Base-by-base conservation (phyloP, 2,113 vertebrate species). In the Hoplias malabaricus region DNA sequence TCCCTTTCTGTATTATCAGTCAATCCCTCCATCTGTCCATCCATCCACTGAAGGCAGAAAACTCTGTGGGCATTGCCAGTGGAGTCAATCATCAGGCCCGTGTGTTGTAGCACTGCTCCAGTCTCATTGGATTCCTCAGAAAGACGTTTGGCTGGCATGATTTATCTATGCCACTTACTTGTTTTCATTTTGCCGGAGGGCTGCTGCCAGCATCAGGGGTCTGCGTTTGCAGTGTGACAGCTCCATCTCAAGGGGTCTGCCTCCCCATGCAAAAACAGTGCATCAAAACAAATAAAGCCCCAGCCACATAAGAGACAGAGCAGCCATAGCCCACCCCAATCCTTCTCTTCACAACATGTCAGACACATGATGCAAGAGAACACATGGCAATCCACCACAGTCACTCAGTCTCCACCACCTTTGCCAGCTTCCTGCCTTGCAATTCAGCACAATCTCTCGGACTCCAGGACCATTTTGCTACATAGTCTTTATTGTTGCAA, bases 201-300 rank as follows among this genome's bases (percentile, higher is more conserved):
- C 88, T 85, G 89, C 92, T 90, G 90, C 91, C 90, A 91, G 91
- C 89, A 46, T 88, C 84, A 34, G 87, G 91, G 89, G 86, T 85
- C 85, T 86, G 85, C 88, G 85, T 82, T 88, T 89, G 86, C 89
- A 89, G 81, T 54, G 85, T 92, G 92, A 93, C 91, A 92, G 91
- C 90, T 92, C 89, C 88, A 86, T 93, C 92, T 91, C 92, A 80
- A 83, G 90, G 90, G 92, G 83, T 78, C 88, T 86, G 87, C 89
- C 88, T 91, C 87, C 86, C 86, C 79, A 80, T 87, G 88, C 86
- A 91, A 91, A 90, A 88, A 87, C 88, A 90, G 77, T 80, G 89
- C 90, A 90, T 93, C 90, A 92, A 92, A 93, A 92, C 90, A 92
- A 93, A 93, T 90, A 92, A 92, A 88, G 90, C 82, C 86, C 73